Conservation (phyloP, 2,113 vertebrate species). For the Platichthys stellatus region DNA sequence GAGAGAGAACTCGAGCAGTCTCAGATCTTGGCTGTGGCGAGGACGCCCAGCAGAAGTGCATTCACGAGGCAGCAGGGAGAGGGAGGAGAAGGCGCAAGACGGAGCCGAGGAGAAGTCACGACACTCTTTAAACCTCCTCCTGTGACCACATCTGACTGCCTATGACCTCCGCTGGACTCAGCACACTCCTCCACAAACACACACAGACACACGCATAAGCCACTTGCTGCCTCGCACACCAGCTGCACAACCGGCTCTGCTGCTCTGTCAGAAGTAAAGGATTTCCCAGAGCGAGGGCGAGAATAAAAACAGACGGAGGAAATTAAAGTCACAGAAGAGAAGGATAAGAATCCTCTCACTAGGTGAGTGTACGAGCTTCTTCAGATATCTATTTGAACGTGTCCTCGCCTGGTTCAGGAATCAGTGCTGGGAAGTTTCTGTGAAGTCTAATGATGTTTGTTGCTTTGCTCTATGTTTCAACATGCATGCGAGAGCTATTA, state of each 20-base stretch:
- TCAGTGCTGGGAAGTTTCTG: conserved; percentile 47
- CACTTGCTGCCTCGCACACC: conserved; percentile 29
- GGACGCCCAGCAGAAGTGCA: conserved; percentile 75
- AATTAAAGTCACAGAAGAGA: conserved; percentile 28
- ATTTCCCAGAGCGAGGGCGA: conserved; percentile 46
- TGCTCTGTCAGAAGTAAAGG: conserved; percentile 51
- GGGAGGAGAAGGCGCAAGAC: conserved; percentile 34
- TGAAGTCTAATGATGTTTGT: conserved; percentile 29
- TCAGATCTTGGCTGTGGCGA: conserved; percentile 69
- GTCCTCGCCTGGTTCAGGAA: conserved; percentile 34
- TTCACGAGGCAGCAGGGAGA: conserved; percentile 73
- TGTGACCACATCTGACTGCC: conserved; percentile 40
- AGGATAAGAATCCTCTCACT: conserved; percentile 33
- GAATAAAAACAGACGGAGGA: conserved; percentile 25
- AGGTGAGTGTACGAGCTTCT: conserved; percentile 65
- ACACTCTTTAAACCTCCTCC: conserved; percentile 43
- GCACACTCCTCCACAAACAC: conserved; percentile 3
- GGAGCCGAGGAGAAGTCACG: conserved; percentile 21
- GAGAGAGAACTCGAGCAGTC: conserved; percentile 36
- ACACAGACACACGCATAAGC: background rate
- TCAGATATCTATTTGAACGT: conserved; percentile 26
- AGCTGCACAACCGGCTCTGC: conserved; percentile 57
- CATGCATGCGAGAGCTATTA: background rate
- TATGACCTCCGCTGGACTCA: conserved; percentile 61
- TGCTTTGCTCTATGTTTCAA: background rate